phyloP scores from a whole-genome alignment of 2,797 vertebrate genomes.

The Neosalanx taihuensis region DNA sequence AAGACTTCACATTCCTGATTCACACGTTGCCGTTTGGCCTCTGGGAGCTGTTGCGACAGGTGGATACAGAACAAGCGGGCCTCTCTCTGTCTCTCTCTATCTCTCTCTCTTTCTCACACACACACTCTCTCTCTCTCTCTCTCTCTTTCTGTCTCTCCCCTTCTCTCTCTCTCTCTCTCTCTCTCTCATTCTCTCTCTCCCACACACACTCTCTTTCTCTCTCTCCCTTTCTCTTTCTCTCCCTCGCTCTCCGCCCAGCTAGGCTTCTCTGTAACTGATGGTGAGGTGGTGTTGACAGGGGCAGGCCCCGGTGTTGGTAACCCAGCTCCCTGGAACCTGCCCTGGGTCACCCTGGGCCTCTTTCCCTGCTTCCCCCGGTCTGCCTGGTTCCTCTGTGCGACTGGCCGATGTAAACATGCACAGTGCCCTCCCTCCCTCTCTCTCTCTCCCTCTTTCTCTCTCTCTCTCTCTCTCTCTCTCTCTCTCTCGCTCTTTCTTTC shows the following conservation, averaged over 20 bases:
- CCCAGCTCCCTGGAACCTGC: slow-evolving; percentile 57
- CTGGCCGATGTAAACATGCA: slow-evolving; percentile 7
- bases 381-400: background rate
- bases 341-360: slow-evolving; percentile 35
- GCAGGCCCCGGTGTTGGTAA: slow-evolving; percentile 44
- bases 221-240: no score
- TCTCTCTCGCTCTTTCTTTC: no score
- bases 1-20: no score
- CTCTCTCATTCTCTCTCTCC: no score
- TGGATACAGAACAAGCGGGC: background rate
- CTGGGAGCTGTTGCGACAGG: slow-evolving; percentile 1
- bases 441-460: no score
- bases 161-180: slow-evolving; percentile 26
- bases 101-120: no score
- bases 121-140: no score
- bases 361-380: slow-evolving; percentile 4
- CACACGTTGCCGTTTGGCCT: no score
- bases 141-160: no score
- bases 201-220: no score
- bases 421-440: background rate
- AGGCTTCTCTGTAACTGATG: slow-evolving; percentile 45
- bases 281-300: slow-evolving; percentile 67
- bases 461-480: no score
- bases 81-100: slow-evolving; percentile 17
- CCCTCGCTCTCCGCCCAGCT: no score